Percentiles rank a stretch among this genome's conserved stretches.
Conservation (phyloP, 2,888 invertebrate species). For the Dasysyrphus albostriatus region DNA sequence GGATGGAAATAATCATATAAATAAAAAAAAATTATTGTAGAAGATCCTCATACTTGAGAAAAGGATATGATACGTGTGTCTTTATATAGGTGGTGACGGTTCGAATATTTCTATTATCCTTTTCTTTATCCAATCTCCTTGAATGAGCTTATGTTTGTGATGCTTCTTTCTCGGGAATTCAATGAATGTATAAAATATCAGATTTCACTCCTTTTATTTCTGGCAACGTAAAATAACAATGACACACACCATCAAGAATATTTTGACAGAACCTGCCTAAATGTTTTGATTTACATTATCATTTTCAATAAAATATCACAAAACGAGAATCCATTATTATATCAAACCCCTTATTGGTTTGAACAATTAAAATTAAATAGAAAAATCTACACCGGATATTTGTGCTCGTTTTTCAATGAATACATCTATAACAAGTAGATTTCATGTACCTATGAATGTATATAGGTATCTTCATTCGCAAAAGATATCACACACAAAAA, state of each 20-base stretch:
- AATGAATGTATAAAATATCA: slow-evolving; percentile 46
- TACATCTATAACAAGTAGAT: background rate
- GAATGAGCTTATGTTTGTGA: slow-evolving; percentile 26
- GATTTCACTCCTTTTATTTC: slow-evolving; percentile 48
- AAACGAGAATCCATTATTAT: background rate
- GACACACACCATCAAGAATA: slow-evolving; percentile 29
- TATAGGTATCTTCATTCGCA: background rate
- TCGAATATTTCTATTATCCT: slow-evolving; percentile 1
- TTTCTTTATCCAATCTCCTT: slow-evolving; percentile 25
- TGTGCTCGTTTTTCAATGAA: slow-evolving; percentile 37
- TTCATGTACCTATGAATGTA: no score
- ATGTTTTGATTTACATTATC: slow-evolving; percentile 65
- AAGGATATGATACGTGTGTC: slow-evolving; percentile 9
- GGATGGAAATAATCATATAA: slow-evolving; percentile 60
- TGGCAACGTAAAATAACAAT: slow-evolving; percentile 3
- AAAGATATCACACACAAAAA: background rate
- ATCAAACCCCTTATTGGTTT: slow-evolving; percentile 33
- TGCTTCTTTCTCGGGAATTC: slow-evolving; percentile 7
- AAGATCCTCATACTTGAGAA: slow-evolving; percentile 34
- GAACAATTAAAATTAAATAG: slow-evolving; percentile 44
- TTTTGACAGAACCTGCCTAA: slow-evolving; percentile 64
- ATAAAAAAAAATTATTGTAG: slow-evolving; percentile 56
- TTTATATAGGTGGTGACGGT: background rate
- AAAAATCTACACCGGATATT: slow-evolving; percentile 56
- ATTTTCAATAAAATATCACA: background rate